phyloP scores from a whole-genome alignment of 1,140 invertebrate species.

The Trachymyrmex cornetzi region DNA sequence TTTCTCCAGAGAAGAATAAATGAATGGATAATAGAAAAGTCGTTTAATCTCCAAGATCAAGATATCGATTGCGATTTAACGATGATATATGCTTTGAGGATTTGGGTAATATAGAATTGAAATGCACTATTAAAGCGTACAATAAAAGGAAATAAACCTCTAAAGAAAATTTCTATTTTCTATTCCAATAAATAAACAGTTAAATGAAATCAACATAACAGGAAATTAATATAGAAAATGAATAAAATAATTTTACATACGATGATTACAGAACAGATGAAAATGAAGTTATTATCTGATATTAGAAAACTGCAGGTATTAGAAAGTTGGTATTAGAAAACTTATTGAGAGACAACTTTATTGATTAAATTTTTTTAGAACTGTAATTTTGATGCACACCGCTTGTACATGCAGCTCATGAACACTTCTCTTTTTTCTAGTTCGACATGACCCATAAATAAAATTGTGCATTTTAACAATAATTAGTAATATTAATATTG shows the following conservation, averaged over 20 bases:
- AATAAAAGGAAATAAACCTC: constrained; percentile 3
- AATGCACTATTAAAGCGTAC: constrained; percentile 27
- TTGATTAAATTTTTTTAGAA: constrained; percentile 1
- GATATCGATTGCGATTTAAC: constrained; percentile 44
- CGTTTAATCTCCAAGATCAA: background rate
- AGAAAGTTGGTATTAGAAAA: background rate
- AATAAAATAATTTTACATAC: constrained; percentile 3
- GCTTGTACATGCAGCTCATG: background rate
- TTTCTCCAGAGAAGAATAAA: constrained; percentile 24
- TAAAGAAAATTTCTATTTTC: background rate
- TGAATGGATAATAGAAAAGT: constrained; percentile 11
- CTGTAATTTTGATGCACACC: background rate
- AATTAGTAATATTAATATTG: background rate
- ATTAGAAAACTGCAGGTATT: background rate
- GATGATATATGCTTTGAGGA: background rate
- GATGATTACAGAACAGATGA: background rate
- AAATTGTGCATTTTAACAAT: background rate
- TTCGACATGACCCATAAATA: too few relatives aligned
- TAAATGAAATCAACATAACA: background rate
- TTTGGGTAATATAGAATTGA: background rate
- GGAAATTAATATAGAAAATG: background rate
- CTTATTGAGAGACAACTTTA: background rate
- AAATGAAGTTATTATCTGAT: background rate
- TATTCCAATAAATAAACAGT: background rate
- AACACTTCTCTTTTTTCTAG: background rate